Evolutionary conservation across 2,113 vertebrate species (phyloP).

Genomic region (Butastur rufipennis): DNA sequence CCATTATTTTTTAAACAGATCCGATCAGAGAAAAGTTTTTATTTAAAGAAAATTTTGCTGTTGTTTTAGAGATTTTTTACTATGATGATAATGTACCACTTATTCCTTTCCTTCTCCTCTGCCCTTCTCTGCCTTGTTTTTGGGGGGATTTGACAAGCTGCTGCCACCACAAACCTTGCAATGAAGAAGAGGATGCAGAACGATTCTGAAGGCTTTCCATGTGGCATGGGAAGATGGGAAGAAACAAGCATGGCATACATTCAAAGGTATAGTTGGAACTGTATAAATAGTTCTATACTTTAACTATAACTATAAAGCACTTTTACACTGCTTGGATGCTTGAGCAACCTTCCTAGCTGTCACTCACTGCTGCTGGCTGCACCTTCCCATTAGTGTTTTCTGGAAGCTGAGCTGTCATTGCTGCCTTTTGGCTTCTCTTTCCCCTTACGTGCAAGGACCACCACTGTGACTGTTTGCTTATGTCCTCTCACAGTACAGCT

Average conservation of each 20-base stretch:
- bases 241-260: neutral
- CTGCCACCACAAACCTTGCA: neutral
- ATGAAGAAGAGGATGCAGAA: neutral
- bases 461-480: neutral
- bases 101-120: neutral
- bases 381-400: neutral
- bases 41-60: neutral
- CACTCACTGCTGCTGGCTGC: neutral
- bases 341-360: neutral
- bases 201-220: neutral
- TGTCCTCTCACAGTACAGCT: neutral
- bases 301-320: neutral
- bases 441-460: too few species aligned
- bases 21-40: neutral
- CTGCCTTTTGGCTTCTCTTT: neutral
- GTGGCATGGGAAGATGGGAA: neutral
- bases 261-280: neutral
- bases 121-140: neutral
- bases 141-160: neutral
- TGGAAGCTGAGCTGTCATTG: neutral
- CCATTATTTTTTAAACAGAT: neutral
- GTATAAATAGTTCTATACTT: neutral
- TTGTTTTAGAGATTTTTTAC: neutral
- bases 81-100: neutral
- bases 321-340: neutral